These are phyloP conservation scores for Halcyon leucocephala DNA, from an alignment of 2,797 vertebrate genomes.

Conservation along the genomic window DNA sequence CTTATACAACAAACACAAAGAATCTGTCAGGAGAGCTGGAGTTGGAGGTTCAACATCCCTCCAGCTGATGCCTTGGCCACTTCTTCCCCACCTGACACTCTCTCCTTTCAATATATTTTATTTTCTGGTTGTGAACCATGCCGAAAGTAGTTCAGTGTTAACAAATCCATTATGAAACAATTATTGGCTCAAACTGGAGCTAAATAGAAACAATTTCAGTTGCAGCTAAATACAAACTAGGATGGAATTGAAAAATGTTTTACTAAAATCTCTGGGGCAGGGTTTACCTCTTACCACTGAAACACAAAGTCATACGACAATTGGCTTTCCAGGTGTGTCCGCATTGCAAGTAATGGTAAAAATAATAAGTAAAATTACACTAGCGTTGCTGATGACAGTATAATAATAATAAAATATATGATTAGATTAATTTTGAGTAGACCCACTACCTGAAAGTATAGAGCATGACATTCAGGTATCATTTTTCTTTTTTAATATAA, in stretches of 20 bases:
- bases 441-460: neutral
- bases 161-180: neutral
- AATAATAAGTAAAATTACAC: neutral
- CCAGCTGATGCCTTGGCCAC: neutral
- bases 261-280: neutral
- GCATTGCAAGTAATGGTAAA: neutral
- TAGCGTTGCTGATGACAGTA: neutral
- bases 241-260: neutral
- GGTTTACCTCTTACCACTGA: neutral
- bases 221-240: neutral
- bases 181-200: neutral
- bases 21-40: neutral
- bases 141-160: neutral
- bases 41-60: neutral
- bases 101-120: neutral
- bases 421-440: neutral
- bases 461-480: neutral
- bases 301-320: neutral
- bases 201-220: neutral
- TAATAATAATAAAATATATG: neutral
- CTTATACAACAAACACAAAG: neutral
- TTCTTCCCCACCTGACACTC: neutral
- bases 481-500: conserved; percentile 11
- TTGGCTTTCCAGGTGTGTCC: neutral
- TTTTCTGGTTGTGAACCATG: neutral